A percentile compares a stretch with the other conserved stretches of the same genome.
Evolutionary conservation across 2,888 invertebrate species (phyloP).

Genomic region (Drosophila prostipennis): DNA sequence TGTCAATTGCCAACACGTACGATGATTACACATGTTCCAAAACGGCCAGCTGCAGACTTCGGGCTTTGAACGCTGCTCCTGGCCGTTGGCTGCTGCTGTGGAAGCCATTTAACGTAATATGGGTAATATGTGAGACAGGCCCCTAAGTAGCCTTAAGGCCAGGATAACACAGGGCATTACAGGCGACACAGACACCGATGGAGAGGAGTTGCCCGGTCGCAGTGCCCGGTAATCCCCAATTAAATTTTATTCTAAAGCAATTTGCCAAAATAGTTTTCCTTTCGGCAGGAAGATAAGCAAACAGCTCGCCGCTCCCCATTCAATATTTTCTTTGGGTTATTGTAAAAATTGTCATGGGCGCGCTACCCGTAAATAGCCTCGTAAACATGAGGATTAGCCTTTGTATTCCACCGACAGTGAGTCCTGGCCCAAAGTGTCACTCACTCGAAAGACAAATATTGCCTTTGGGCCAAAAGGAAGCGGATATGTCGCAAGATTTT

Average conservation of each 20-base stretch:
- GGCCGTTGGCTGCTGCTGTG: constrained; percentile 33
- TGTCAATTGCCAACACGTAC: constrained; percentile 78
- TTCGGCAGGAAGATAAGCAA: constrained; percentile 68
- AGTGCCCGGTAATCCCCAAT: constrained; percentile 77
- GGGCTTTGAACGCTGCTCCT: constrained; percentile 12
- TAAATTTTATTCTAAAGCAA: constrained; percentile 82
- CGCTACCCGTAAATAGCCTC: constrained; percentile 74
- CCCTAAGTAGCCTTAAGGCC: constrained; percentile 80
- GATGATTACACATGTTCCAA: constrained; percentile 75
- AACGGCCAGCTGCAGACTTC: constrained; percentile 47
- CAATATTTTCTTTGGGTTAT: constrained; percentile 59
- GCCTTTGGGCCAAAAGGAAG: constrained; percentile 66
- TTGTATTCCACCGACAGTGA: constrained; percentile 54
- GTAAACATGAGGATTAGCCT: constrained; percentile 80
- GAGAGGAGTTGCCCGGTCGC: constrained; percentile 22
- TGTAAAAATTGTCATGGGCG: constrained; percentile 72
- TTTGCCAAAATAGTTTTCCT: constrained; percentile 77
- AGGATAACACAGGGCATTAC: constrained; percentile 73
- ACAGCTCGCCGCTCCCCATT: constrained; percentile 51
- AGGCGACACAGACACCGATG: constrained; percentile 54
- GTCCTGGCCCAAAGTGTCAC: constrained; percentile 69
- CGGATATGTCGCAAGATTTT: constrained; percentile 80
- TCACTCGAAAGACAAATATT: constrained; percentile 72
- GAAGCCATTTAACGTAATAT: constrained; percentile 71
- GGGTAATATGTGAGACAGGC: constrained; percentile 79